Percentiles rank a stretch among this genome's conserved stretches.
These are phyloP conservation scores for Dicentrarchus labrax DNA, from an alignment of 2,113 vertebrate species.

Conservation along the genomic window DNA sequence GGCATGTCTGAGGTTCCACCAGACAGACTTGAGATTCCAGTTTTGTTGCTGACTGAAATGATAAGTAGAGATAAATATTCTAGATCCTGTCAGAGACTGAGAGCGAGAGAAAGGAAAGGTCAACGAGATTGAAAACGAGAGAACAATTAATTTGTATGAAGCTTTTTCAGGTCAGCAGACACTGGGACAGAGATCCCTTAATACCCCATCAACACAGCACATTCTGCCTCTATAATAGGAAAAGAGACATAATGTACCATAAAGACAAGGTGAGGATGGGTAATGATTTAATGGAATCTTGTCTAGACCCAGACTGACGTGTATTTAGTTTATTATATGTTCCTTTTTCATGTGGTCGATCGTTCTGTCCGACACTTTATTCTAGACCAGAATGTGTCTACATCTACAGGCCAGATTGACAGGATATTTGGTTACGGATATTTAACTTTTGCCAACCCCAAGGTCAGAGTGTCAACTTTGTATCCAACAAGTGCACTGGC, in stretches of 20 bases:
- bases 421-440: too few relatives aligned
- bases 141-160: slow-evolving; percentile 30
- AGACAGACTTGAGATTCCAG: slow-evolving; percentile 36
- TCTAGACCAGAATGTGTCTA: too few relatives aligned
- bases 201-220: neutral
- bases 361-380: neutral
- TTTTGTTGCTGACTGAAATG: slow-evolving; percentile 5
- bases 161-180: slow-evolving; percentile 37
- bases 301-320: neutral
- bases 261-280: slow-evolving; percentile 7
- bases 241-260: neutral
- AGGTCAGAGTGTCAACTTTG: too few relatives aligned
- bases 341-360: neutral
- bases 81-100: neutral
- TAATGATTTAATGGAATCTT: neutral
- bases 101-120: neutral
- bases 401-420: neutral
- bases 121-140: neutral
- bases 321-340: neutral
- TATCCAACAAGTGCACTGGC: too few relatives aligned
- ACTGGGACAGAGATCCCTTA: slow-evolving; percentile 19
- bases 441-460: too few relatives aligned
- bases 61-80: neutral
- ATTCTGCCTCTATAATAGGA: neutral
- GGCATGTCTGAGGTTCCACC: neutral